Percentiles rank a stretch among this genome's conserved stretches.
phyloP scores from a whole-genome alignment of 92 coral and sea anemone genomes.

The Siderastrea siderea region DNA sequence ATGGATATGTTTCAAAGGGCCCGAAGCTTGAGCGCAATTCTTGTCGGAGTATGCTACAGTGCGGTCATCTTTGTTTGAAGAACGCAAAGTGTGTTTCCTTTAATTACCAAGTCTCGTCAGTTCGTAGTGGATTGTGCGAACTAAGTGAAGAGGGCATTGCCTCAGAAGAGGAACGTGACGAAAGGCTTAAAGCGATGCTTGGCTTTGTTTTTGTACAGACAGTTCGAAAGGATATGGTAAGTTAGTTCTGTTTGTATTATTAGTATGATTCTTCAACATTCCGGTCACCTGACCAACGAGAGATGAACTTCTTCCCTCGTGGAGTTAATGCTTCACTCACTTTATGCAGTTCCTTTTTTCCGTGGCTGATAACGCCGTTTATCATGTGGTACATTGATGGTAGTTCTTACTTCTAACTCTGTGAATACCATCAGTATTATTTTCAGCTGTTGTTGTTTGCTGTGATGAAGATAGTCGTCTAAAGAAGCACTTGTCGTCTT shows the following conservation, averaged over 20 bases:
- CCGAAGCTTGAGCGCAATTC: neutral
- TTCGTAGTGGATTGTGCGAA: constrained; percentile 11
- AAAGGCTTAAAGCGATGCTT: neutral
- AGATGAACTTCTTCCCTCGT: no score
- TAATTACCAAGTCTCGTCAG: constrained; percentile 4
- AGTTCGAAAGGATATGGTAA: constrained; percentile 7
- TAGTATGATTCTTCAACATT: no score
- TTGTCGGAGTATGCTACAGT: neutral
- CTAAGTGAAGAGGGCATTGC: constrained; percentile 4
- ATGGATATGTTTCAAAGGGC: neutral
- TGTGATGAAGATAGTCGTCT: no score
- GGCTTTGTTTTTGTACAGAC: constrained; percentile 14
- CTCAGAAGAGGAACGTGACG: neutral
- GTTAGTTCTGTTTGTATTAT: neutral
- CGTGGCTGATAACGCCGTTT: no score
- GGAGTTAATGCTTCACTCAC: no score
- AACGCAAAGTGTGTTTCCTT: neutral
- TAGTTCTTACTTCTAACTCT: no score
- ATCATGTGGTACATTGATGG: no score
- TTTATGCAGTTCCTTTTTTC: no score
- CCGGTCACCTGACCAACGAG: no score
- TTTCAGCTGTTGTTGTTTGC: no score
- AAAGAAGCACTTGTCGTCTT: no score
- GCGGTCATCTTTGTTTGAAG: constrained; percentile 12
- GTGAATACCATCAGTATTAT: no score